A percentile compares a stretch with the other conserved stretches of the same genome.
Evolutionary conservation across 2,797 vertebrate species (phyloP).

Genomic region (Rousettus madagascariensis): DNA sequence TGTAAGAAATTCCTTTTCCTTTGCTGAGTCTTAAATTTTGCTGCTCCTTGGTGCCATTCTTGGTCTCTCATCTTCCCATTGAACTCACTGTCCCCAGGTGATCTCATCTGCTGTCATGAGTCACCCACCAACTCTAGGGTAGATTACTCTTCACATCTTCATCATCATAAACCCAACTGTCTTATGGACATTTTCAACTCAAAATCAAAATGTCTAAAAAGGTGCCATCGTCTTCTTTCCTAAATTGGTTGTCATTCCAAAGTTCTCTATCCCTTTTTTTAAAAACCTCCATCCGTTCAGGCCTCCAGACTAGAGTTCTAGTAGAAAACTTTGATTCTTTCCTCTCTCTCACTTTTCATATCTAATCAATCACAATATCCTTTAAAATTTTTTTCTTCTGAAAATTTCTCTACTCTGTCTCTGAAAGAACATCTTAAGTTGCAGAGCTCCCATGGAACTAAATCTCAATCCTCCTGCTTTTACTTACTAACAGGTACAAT

Average conservation of each 20-base stretch:
- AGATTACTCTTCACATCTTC: not conserved
- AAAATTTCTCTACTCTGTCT: not conserved
- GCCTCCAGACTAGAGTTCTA: not conserved
- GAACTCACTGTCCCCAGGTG: not conserved
- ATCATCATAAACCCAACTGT: not conserved
- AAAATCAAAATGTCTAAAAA: not conserved
- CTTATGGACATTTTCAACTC: not conserved
- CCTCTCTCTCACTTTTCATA: not conserved
- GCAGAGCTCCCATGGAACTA: not conserved
- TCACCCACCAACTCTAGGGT: not conserved
- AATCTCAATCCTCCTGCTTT: not conserved
- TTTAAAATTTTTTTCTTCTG: not conserved
- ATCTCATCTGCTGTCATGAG: not conserved
- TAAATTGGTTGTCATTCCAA: not conserved
- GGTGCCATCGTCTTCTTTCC: not conserved
- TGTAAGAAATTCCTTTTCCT: not conserved
- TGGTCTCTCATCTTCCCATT: not conserved
- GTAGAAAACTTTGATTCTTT: not conserved
- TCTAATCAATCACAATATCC: not conserved
- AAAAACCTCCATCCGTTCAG: not conserved
- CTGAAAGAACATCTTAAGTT: not conserved
- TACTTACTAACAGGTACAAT: not conserved
- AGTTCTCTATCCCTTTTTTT: not conserved
- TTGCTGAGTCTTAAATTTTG: not conserved
- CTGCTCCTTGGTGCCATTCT: not conserved